Conservation (phyloP, 2,888 invertebrate species). For the Reticulitermes lucifugus region DNA sequence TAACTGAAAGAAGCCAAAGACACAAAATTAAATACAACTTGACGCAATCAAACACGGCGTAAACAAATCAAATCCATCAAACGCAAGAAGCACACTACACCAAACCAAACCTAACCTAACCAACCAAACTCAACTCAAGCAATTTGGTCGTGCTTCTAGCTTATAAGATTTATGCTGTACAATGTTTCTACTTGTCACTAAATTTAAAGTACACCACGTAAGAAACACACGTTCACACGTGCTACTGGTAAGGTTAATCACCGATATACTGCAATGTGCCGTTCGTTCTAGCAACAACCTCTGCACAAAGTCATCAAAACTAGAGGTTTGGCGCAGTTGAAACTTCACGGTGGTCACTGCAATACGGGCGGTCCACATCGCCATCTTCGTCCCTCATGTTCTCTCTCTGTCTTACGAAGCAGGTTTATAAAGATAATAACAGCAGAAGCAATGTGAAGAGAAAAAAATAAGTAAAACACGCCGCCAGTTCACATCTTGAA, state of each 20-base stretch:
- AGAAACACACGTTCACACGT: neutral
- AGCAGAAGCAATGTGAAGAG: neutral
- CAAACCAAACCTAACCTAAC: too few relatives aligned
- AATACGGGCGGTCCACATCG: neutral
- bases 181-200: too few relatives aligned
- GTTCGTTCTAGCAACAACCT: neutral
- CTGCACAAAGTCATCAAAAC: neutral
- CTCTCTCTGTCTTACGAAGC: neutral
- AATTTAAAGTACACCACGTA: too few relatives aligned
- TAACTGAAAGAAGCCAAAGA: too few relatives aligned
- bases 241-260: neutral
- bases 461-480: neutral
- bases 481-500: conserved; percentile 20
- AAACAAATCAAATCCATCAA: too few relatives aligned
- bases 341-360: neutral
- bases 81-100: too few relatives aligned
- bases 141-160: too few relatives aligned
- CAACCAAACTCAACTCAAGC: too few relatives aligned
- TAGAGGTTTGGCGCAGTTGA: neutral
- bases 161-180: too few relatives aligned
- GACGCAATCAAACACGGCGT: too few relatives aligned
- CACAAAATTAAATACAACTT: too few relatives aligned
- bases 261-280: neutral
- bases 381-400: neutral
- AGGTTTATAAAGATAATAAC: conserved; percentile 24